Percentiles rank a stretch among this genome's conserved stretches.
Evolutionary conservation across 2,888 invertebrate species (phyloP).

Genomic region (Cybosia mesomella): DNA sequence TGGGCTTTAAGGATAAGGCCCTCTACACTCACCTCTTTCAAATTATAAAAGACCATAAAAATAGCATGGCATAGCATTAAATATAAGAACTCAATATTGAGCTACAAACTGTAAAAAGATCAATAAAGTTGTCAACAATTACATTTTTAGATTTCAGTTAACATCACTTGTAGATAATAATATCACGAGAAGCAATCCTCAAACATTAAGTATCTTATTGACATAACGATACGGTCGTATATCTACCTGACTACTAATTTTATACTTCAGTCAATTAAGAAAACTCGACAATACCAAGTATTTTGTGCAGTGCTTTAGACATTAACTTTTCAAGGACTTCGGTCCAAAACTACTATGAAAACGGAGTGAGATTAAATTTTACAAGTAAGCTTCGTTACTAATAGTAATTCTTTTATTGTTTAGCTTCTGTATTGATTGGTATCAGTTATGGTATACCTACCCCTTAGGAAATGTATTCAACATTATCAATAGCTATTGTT

Average conservation of each 20-base stretch:
- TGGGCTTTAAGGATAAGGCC: too few species aligned
- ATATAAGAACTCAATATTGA: not conserved
- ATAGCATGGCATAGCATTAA: not conserved
- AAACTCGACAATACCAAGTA: constrained; percentile 38
- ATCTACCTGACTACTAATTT: constrained; percentile 67
- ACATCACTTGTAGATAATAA: constrained; percentile 60
- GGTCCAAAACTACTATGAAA: not conserved
- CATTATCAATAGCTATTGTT: constrained; percentile 29
- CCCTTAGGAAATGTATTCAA: constrained; percentile 28
- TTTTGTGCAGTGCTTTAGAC: constrained; percentile 19
- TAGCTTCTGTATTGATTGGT: not conserved
- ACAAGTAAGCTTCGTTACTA: constrained; percentile 23
- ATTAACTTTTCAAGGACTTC: constrained; percentile 12
- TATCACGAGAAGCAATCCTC: constrained; percentile 64
- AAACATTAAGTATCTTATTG: constrained; percentile 81
- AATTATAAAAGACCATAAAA: too few species aligned
- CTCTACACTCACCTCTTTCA: too few species aligned
- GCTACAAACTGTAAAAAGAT: not conserved
- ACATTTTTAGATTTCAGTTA: constrained; percentile 52
- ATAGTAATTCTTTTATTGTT: not conserved
- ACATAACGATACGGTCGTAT: constrained; percentile 75
- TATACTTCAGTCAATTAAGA: constrained; percentile 60
- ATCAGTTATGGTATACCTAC: not conserved
- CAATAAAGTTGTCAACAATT: constrained; percentile 40
- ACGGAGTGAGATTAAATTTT: constrained; percentile 3